Evolutionary conservation across 2,888 invertebrate genomes (phyloP).

Genomic region (Campoplex capitator): DNA sequence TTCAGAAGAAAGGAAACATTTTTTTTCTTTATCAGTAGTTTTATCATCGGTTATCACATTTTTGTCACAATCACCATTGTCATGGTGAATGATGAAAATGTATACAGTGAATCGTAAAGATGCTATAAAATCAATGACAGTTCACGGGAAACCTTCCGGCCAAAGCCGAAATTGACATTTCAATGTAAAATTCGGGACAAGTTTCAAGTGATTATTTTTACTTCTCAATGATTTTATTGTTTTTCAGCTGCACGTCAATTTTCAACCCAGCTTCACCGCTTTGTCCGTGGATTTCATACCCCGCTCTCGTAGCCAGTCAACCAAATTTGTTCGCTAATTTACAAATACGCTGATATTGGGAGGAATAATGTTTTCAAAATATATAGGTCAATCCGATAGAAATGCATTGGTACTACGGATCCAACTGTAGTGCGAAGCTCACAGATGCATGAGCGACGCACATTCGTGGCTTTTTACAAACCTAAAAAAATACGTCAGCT

Average conservation of each 20-base stretch:
- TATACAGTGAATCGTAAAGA: too few species aligned
- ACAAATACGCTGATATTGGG: not conserved
- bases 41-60: not conserved
- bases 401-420: not conserved
- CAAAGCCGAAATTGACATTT: not conserved
- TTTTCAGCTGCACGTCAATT: not conserved
- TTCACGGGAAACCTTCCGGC: not conserved
- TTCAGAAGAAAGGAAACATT: conserved; percentile 1
- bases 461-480: not conserved
- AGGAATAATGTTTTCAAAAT: not conserved
- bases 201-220: not conserved
- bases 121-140: not conserved
- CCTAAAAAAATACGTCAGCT: too few species aligned
- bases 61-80: not conserved
- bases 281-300: not conserved
- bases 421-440: not conserved
- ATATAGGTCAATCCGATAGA: not conserved
- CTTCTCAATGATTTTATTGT: not conserved
- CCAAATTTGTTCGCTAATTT: not conserved
- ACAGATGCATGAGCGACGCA: not conserved
- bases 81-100: not conserved
- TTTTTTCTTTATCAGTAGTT: not conserved
- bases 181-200: not conserved
- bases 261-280: not conserved
- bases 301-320: not conserved